These are phyloP conservation scores for Hecatera dysodea DNA, from an alignment of 2,888 invertebrate genomes.

Conservation along the genomic window DNA sequence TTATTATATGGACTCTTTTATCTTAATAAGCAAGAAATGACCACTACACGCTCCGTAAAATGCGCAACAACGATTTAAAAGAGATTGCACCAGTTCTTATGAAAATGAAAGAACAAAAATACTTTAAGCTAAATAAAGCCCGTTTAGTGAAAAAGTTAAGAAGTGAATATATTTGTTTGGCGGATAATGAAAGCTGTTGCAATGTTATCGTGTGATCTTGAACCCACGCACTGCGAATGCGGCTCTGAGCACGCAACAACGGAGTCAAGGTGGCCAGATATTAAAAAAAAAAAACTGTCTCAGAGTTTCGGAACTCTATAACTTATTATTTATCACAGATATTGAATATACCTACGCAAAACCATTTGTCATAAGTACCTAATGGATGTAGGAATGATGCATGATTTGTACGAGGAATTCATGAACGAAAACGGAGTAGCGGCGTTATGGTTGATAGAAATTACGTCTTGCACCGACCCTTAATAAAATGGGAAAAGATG, in stretches of 20 bases:
- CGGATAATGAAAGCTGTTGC: constrained; percentile 65
- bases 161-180: constrained; percentile 56
- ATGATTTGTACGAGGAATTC: no score
- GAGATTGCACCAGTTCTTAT: constrained; percentile 13
- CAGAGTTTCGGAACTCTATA: constrained; percentile 45
- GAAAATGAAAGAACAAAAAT: constrained; percentile 5
- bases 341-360: no score
- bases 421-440: no score
- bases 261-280: constrained; percentile 65
- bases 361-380: no score
- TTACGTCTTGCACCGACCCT: neutral
- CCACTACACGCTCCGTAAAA: constrained; percentile 6
- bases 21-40: constrained; percentile 37
- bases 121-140: constrained; percentile 37
- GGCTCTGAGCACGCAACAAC: constrained; percentile 50
- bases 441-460: neutral
- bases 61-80: constrained; percentile 20
- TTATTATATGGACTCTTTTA: constrained; percentile 35
- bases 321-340: neutral
- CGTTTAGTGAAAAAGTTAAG: constrained; percentile 42
- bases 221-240: constrained; percentile 67
- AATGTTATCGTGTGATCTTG: constrained; percentile 60
- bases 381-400: no score
- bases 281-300: constrained; percentile 55
- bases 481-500: neutral